Conservation (phyloP, 1,140 invertebrate genomes). For the Pteromalus puparum region DNA sequence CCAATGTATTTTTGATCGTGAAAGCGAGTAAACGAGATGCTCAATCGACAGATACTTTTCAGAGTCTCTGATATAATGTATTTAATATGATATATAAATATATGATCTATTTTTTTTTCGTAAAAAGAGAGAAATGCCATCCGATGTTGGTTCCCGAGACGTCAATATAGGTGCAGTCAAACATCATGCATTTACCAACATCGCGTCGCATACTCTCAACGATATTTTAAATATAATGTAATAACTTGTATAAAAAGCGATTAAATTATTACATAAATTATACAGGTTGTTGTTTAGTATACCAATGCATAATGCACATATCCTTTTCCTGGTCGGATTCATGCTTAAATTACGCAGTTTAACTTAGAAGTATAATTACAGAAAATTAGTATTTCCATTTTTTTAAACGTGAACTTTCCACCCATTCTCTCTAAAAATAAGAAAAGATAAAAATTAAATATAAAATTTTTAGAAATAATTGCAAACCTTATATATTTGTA, state of each 20-base stretch:
- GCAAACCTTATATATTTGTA: no score
- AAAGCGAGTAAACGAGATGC: slow-evolving; percentile 41
- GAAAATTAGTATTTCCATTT: no score
- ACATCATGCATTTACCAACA: slow-evolving; percentile 62
- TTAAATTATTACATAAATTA: slow-evolving; percentile 60
- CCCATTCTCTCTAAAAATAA: no score
- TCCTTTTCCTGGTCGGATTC: no score
- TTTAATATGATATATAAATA: slow-evolving; percentile 52
- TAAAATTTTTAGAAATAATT: no score
- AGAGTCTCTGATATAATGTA: slow-evolving; percentile 55
- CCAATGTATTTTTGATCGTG: slow-evolving; percentile 56
- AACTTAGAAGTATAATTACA: no score
- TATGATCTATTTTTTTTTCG: slow-evolving; percentile 57
- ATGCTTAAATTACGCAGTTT: no score
- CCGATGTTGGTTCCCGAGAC: slow-evolving; percentile 67
- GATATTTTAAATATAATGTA: slow-evolving; percentile 55
- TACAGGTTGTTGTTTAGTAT: not conserved
- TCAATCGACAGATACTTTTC: slow-evolving; percentile 56
- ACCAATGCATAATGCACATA: not conserved
- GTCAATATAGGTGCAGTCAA: slow-evolving; percentile 71
- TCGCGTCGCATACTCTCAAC: slow-evolving; percentile 62
- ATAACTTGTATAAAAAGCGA: slow-evolving; percentile 55
- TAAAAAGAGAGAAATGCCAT: slow-evolving; percentile 63
- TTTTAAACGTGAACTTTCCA: no score
- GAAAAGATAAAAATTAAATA: no score